A percentile compares a stretch with the other conserved stretches of the same genome.
Evolutionary conservation across 1,140 invertebrate genomes (phyloP).

Genomic region (Holotrichia oblita): DNA sequence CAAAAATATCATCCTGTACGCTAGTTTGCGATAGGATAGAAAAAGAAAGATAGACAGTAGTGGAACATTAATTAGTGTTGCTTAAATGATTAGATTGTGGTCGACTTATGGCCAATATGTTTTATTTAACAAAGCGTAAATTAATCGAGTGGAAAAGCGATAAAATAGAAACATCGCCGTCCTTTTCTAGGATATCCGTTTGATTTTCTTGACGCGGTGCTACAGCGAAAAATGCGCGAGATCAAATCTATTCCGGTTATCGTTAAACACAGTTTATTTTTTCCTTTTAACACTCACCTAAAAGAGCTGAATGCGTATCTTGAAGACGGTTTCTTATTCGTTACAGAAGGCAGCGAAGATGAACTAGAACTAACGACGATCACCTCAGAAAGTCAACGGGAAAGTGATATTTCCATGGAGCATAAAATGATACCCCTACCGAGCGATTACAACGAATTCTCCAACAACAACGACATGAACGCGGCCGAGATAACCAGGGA

Average conservation of each 20-base stretch:
- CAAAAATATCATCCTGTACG: background rate
- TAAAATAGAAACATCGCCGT: no score
- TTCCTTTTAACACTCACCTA: background rate
- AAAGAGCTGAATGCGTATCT: background rate
- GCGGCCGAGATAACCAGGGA: constrained; percentile 40
- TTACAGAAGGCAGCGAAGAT: constrained; percentile 63
- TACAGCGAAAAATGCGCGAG: background rate
- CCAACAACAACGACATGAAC: constrained; percentile 44
- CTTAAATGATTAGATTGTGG: background rate
- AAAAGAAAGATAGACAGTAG: background rate
- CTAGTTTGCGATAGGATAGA: background rate
- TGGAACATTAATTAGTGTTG: background rate
- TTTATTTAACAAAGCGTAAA: background rate
- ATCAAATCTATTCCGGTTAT: background rate
- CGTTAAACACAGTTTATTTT: background rate
- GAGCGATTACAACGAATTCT: constrained; percentile 40
- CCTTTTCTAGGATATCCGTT: constrained; percentile 20
- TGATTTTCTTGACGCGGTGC: background rate
- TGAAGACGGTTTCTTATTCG: constrained; percentile 37
- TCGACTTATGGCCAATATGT: background rate
- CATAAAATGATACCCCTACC: constrained; percentile 50
- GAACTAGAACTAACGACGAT: constrained; percentile 61
- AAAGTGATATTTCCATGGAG: constrained; percentile 52
- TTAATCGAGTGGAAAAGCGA: background rate
- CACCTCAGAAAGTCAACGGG: constrained; percentile 41